Conservation (phyloP, 2,113 vertebrate species). For the Campylorhamphus procurvoides region DNA sequence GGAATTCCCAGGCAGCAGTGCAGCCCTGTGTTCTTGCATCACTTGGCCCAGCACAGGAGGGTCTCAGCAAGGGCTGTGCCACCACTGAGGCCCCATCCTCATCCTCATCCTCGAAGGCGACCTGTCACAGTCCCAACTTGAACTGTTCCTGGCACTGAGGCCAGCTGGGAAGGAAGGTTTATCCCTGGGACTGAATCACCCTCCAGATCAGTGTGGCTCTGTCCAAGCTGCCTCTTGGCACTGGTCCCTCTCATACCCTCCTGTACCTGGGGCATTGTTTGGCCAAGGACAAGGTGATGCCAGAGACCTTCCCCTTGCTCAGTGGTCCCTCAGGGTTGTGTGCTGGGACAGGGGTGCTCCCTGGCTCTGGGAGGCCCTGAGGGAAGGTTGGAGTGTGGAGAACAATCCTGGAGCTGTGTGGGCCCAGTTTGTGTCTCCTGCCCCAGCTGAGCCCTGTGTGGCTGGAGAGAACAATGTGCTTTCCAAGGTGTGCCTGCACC, state of each 20-base stretch:
- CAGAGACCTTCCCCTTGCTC: neutral
- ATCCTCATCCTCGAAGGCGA: neutral
- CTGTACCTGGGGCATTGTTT: fast-evolving
- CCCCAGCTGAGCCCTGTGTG: neutral
- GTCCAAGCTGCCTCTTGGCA: neutral
- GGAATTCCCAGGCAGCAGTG: neutral
- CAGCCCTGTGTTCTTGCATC: neutral
- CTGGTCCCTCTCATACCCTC: fast-evolving
- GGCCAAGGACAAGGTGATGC: neutral
- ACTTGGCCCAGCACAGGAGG: neutral
- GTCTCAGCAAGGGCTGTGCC: neutral
- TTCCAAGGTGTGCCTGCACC: fast-evolving
- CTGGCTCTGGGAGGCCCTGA: neutral
- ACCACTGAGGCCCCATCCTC: neutral
- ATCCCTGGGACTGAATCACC: fast-evolving
- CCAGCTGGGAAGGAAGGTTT: neutral
- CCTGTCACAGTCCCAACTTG: neutral
- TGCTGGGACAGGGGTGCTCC: neutral
- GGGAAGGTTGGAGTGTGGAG: neutral
- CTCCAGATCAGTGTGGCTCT: fast-evolving
- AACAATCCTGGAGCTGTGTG: neutral
- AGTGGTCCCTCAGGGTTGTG: neutral
- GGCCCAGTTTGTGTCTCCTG: neutral
- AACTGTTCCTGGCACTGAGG: neutral
- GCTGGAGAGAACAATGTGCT: neutral